These are phyloP conservation scores for Tragelaphus strepsiceros DNA, from an alignment of 2,113 vertebrate species.

Conservation along the genomic window DNA sequence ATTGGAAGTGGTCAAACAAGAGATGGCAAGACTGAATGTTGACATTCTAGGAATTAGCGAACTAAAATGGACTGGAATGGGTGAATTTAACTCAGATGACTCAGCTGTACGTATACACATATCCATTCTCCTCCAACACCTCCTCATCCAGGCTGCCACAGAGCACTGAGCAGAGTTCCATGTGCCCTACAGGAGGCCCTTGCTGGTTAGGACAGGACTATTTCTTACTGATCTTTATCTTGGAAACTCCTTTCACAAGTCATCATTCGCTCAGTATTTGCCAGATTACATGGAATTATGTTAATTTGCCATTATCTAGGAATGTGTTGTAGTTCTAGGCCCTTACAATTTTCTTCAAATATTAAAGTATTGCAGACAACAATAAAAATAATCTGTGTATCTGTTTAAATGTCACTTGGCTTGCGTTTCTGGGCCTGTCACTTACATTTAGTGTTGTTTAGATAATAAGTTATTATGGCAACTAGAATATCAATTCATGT, in stretches of 20 bases:
- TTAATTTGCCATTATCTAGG: not conserved
- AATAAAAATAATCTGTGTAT: not conserved
- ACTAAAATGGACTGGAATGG: too few relatives aligned
- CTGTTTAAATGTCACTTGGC: not conserved
- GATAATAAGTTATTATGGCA: not conserved
- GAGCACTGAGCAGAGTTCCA: not conserved
- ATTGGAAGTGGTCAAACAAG: too few relatives aligned
- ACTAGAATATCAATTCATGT: not conserved
- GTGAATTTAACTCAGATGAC: too few relatives aligned
- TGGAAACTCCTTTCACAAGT: not conserved
- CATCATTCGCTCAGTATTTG: not conserved
- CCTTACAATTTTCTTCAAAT: not conserved
- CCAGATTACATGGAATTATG: not conserved
- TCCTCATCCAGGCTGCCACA: not conserved
- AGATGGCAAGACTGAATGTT: too few relatives aligned
- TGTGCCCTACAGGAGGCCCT: not conserved
- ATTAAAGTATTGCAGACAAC: not conserved
- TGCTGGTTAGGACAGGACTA: not conserved
- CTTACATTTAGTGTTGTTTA: not conserved
- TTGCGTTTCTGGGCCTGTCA: not conserved
- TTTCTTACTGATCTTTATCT: not conserved
- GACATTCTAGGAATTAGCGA: too few relatives aligned
- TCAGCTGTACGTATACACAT: not conserved
- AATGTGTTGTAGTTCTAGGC: not conserved
- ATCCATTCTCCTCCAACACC: not conserved